Base-by-base conservation (phyloP, 92 coral and sea anemone species). In the Paragorgia papillata region DNA sequence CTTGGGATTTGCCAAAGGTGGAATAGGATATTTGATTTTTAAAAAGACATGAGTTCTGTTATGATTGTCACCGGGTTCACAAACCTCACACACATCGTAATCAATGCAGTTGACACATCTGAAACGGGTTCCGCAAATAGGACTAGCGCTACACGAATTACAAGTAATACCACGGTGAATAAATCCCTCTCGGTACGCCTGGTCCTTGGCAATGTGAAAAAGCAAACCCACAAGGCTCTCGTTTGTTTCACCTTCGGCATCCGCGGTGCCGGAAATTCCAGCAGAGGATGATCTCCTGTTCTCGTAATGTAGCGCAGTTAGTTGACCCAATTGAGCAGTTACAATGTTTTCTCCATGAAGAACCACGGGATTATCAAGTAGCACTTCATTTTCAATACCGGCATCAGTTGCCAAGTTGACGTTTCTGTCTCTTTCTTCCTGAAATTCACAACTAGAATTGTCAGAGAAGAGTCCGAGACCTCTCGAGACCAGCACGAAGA, bases 81-180 rank as follows among this genome's bases (percentile, higher is more conserved):
- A 94, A 21, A 92, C 90, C 74, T 91, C 98, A 74, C 98, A 94
- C 34, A 94, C 80, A 49, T 94, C 98, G 80, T 90, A 94, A 68
- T 94, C 98, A 12, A 94, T 88, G 73, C 98, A 94, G 64, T 82
- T 94, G 3, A 94, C 90, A 67, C 98, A 94, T 73, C 89, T 94
- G 61, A 87, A 94, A 33, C 98, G 88, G 49, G 90, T 87, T 55
- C 98, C 98, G 75, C 97, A 89, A 48, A 94, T 73, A 18, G 98
- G 98, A 57, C 95, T 94, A 27, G 89, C 87, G 25, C 91, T 92
- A 74, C 98, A 94, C 31, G 88, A 81, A 73, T 94, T 94, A 44
- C 98, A 94, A 33, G 98, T 91, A 25, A 94, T 94, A 6, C 98
- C 98, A 34, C 98, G 98, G 59, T 94, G 98, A 35, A 94, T 83